phyloP scores from a whole-genome alignment of 1,140 invertebrate species.

The Diploscapter pachys region DNA sequence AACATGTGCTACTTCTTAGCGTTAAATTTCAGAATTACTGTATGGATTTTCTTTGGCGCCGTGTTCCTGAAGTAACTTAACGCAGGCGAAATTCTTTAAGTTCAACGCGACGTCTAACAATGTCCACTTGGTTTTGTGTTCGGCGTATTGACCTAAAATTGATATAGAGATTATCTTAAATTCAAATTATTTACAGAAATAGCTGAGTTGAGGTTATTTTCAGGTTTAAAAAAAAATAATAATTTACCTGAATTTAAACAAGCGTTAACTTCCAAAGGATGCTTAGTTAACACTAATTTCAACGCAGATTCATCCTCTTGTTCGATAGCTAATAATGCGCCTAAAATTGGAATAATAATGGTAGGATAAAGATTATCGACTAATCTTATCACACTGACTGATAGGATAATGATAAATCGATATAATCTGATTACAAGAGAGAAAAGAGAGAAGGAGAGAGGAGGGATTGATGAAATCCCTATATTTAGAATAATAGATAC shows the following conservation, averaged over 20 bases:
- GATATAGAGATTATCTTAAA: no score
- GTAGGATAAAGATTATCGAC: background rate
- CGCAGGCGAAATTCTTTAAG: slow-evolving; percentile 16
- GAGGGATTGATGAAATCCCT: background rate
- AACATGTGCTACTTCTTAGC: background rate
- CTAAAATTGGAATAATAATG: slow-evolving; percentile 6
- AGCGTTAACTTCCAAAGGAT: slow-evolving; percentile 28
- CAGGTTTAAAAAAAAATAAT: no score
- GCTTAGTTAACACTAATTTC: slow-evolving; percentile 17
- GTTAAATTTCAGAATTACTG: slow-evolving; percentile 10
- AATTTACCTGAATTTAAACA: background rate
- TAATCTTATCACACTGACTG: background rate
- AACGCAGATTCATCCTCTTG: slow-evolving; percentile 25
- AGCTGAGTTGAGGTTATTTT: no score
- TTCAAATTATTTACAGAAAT: no score
- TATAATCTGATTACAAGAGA: background rate
- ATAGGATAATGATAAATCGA: background rate
- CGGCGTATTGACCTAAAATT: slow-evolving; percentile 5
- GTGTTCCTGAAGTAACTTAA: slow-evolving; percentile 9
- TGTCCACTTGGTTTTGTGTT: slow-evolving; percentile 26
- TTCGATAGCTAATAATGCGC: slow-evolving; percentile 32
- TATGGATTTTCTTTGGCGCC: slow-evolving; percentile 27
- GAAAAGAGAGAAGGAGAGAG: background rate
- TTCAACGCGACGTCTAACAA: slow-evolving; percentile 29
- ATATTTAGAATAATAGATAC: background rate